A percentile compares a stretch with the other conserved stretches of the same genome.
Conservation (phyloP, 1,140 invertebrate species). For the Ladona fulva region DNA sequence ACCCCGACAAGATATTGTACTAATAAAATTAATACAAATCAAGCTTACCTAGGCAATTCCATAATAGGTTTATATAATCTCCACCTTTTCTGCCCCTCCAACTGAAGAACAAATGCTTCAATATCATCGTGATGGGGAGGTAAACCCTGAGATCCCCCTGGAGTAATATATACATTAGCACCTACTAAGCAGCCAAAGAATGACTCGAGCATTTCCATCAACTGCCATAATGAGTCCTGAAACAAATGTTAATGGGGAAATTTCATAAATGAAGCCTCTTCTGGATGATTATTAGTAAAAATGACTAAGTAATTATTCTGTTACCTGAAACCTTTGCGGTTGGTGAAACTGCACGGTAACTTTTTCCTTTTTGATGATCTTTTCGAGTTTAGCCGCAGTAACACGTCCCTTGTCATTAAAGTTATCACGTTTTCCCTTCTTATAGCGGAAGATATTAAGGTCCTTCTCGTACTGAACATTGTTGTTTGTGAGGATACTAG, state of each 20-base stretch:
- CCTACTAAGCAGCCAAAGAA: constrained; percentile 24
- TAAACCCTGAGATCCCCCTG: constrained; percentile 92
- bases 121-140: constrained; percentile 98
- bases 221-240: constrained; percentile 19
- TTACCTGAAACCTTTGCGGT: constrained; percentile 44
- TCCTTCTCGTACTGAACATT: constrained; percentile 39
- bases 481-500: constrained; percentile 39
- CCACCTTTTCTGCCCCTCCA: constrained; percentile 95
- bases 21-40: not conserved
- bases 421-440: constrained; percentile 38
- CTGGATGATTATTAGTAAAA: not conserved
- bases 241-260: not conserved
- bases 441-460: constrained; percentile 42
- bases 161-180: constrained; percentile 73
- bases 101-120: constrained; percentile 93
- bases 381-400: constrained; percentile 42
- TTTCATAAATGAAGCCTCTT: no score
- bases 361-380: constrained; percentile 40
- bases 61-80: constrained; percentile 67
- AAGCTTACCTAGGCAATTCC: constrained; percentile 24
- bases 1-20: no score
- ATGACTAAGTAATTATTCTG: not conserved
- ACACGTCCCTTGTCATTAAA: constrained; percentile 38
- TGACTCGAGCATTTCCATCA: constrained; percentile 18
- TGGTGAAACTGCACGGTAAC: constrained; percentile 48